phyloP scores from a whole-genome alignment of 2,113 vertebrate species.

The Lutjanus erythropterus region DNA sequence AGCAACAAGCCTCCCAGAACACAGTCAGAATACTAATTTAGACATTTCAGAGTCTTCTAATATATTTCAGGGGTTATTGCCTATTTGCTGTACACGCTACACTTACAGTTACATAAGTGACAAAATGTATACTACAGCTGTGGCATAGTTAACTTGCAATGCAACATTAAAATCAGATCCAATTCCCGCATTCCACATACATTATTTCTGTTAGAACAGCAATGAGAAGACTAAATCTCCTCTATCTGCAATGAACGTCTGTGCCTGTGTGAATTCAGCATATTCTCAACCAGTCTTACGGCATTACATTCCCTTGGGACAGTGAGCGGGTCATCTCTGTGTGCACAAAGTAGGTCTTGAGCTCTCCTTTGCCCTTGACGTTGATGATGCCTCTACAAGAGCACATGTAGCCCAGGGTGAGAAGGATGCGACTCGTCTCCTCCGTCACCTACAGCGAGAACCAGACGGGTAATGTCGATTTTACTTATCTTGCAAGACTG shows the following conservation, averaged over 20 bases:
- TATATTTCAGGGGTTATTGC: slow-evolving; percentile 43
- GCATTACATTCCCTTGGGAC: slow-evolving; percentile 90
- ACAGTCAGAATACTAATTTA: slow-evolving; percentile 25
- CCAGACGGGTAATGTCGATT: slow-evolving; percentile 20
- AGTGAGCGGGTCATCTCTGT: slow-evolving; percentile 96
- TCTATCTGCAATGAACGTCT: slow-evolving; percentile 27
- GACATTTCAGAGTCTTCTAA: slow-evolving; percentile 30
- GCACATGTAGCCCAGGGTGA: slow-evolving; percentile 93
- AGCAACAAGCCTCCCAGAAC: slow-evolving; percentile 2
- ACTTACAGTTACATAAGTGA: slow-evolving; percentile 70
- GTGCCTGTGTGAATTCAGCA: slow-evolving; percentile 30
- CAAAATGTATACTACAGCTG: slow-evolving; percentile 71
- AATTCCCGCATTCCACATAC: slow-evolving; percentile 12
- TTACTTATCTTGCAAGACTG: slow-evolving; percentile 31
- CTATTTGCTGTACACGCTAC: slow-evolving; percentile 72
- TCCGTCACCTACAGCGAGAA: slow-evolving; percentile 88
- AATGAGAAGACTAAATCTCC: slow-evolving; percentile 37
- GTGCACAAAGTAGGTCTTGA: slow-evolving; percentile 97
- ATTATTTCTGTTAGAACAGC: slow-evolving; percentile 25
- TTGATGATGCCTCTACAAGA: slow-evolving; percentile 97
- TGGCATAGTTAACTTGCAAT: slow-evolving; percentile 50
- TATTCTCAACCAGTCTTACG: slow-evolving; percentile 58
- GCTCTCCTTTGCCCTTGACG: slow-evolving; percentile 97
- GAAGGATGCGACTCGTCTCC: slow-evolving; percentile 91
- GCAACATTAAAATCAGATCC: slow-evolving; percentile 29